phyloP scores from a whole-genome alignment of 2,113 vertebrate genomes.

The Todiramphus saurophagus region DNA sequence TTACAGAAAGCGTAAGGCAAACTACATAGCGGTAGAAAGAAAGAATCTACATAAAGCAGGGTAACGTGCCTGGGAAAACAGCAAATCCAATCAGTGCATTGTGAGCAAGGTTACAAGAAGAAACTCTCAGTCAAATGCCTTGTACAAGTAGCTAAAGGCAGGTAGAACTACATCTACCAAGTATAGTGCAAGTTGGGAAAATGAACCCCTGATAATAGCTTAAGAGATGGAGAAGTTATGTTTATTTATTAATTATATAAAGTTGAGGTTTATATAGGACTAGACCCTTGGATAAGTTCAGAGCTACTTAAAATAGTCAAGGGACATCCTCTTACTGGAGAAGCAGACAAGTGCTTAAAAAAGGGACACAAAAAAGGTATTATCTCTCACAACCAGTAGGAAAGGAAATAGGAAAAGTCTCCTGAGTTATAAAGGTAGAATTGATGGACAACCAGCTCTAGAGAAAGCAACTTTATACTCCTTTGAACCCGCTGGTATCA shows the following conservation, averaged over 20 bases:
- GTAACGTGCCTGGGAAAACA: neutral
- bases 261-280: neutral
- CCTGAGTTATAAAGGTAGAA: constrained; percentile 47
- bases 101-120: neutral
- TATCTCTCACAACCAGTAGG: neutral
- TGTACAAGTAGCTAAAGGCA: neutral
- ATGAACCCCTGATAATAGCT: neutral
- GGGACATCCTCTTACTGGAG: neutral
- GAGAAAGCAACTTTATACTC: neutral
- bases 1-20: neutral
- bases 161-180: neutral
- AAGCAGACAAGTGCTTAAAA: constrained; percentile 7
- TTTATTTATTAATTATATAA: neutral
- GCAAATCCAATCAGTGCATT: neutral
- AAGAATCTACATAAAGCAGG: neutral
- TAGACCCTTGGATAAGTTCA: neutral
- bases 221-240: neutral
- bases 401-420: constrained; percentile 8
- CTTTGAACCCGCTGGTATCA: neutral
- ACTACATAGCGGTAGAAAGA: neutral
- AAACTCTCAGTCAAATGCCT: neutral
- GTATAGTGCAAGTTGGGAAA: constrained; percentile 23
- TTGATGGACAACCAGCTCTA: neutral
- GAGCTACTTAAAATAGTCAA: neutral
- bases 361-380: neutral